Evolutionary conservation across 2,888 invertebrate genomes (phyloP).

Genomic region (Leptinotarsa peninsularis): DNA sequence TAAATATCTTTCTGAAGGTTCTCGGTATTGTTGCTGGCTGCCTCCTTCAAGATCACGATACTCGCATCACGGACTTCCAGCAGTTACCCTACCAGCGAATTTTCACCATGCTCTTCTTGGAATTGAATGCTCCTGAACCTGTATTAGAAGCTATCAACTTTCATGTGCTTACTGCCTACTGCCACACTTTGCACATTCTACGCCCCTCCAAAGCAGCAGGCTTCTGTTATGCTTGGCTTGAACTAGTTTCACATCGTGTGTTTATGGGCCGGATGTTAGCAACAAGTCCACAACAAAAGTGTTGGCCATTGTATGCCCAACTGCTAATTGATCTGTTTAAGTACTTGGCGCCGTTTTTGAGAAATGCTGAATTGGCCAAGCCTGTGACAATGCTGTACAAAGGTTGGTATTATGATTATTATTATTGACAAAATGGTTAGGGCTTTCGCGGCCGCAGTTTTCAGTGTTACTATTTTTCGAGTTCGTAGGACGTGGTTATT

Average conservation of each 20-base stretch:
- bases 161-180: slow-evolving; percentile 94
- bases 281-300: slow-evolving; percentile 91
- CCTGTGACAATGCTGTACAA: slow-evolving; percentile 95
- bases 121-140: slow-evolving; percentile 93
- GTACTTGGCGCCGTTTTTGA: slow-evolving; percentile 92
- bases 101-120: slow-evolving; percentile 95
- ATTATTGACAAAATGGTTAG: no score
- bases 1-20: slow-evolving; percentile 31
- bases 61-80: slow-evolving; percentile 90
- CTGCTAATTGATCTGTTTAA: slow-evolving; percentile 95
- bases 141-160: slow-evolving; percentile 95
- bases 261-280: slow-evolving; percentile 95
- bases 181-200: slow-evolving; percentile 93
- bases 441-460: no score
- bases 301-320: slow-evolving; percentile 98
- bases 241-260: slow-evolving; percentile 95
- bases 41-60: slow-evolving; percentile 95
- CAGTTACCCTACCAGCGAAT: slow-evolving; percentile 98
- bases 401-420: slow-evolving; percentile 67
- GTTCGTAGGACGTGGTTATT: no score
- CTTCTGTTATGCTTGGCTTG: slow-evolving; percentile 98
- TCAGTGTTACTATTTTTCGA: no score
- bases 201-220: slow-evolving; percentile 94
- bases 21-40: slow-evolving; percentile 94
- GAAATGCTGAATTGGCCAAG: slow-evolving; percentile 95